Evolutionary conservation across 2,113 vertebrate genomes (phyloP), one percentile per base, ranked within the genome.

Genomic region (Miniopterus natalensis): DNA sequence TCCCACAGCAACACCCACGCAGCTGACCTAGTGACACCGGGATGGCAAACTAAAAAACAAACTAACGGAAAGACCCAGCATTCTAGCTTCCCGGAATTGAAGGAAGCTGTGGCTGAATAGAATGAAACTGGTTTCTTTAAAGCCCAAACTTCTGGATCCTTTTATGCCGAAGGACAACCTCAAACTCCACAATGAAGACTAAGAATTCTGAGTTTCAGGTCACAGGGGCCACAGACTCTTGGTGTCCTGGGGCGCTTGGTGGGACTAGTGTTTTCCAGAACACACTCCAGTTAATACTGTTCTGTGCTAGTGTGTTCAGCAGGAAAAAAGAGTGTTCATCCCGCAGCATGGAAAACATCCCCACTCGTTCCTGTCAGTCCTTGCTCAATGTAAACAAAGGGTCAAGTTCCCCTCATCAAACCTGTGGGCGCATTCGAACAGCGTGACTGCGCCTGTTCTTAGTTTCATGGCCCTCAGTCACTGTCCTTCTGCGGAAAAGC

Each of bases 401-500:
- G 70, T 49, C 5, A 78, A 65, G 21, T 63, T 13, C 47, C 63
- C 31, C 3, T 5, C 6, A 47, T 40, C 9, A 51, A 51, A 66
- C 9, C 42, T 47, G 66, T 0, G 25, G 42, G 47, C 42, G 18
- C 70, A 5, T 81, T 78, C 70, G 49, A 61, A 29, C 15, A 25
- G 47, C 80, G 9, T 9, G 55, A 23, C 55, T 25, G 45, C 0
- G 23, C 79, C 66, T 71, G 66, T 47, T 25, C 66, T 77, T 4
- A 18, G 17, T 42, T 81, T 75, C n/a, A 12, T 31, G 42, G 66
- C 73, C 5, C 23, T 78, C 6, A 18, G 21, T 13, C 18, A 81
- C 77, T 31, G 23, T 36, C 78, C 95, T 94, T 79, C 45, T 11
- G 12, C 49, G 6, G 81, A 86, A 78, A 83, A 81, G 68, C 14